A percentile compares a stretch with the other conserved stretches of the same genome.
Evolutionary conservation across 2,888 invertebrate species (phyloP).

Genomic region (Andrena bicolor): DNA sequence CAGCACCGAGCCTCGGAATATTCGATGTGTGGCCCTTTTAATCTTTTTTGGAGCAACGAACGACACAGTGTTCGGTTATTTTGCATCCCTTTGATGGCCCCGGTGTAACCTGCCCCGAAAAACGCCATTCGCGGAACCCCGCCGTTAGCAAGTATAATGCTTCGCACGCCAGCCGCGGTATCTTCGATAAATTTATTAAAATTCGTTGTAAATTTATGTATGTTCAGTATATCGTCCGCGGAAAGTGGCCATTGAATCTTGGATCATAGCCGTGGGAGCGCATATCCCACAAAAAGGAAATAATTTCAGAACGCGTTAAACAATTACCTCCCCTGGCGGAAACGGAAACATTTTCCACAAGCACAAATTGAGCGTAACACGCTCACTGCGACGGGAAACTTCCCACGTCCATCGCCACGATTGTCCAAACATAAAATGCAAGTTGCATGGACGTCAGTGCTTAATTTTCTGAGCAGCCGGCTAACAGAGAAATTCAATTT

Average conservation of each 20-base stretch:
- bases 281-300: background rate
- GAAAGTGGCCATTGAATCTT: constrained; percentile 37
- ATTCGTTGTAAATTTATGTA: constrained; percentile 29
- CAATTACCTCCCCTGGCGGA: background rate
- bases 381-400: background rate
- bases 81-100: constrained; percentile 56
- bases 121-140: constrained; percentile 37
- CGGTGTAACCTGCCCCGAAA: constrained; percentile 45
- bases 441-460: background rate
- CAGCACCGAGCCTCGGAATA: constrained; percentile 33
- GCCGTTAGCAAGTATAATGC: constrained; percentile 56
- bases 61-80: constrained; percentile 48
- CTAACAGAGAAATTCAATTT: background rate
- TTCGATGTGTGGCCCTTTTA: constrained; percentile 23
- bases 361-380: background rate
- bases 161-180: constrained; percentile 21
- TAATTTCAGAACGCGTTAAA: constrained; percentile 23
- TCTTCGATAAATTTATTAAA: constrained; percentile 52
- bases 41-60: constrained; percentile 32
- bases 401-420: background rate
- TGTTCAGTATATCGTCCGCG: background rate
- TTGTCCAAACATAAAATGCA: background rate
- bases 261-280: constrained; percentile 16
- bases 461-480: constrained; percentile 5
- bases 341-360: constrained; percentile 2